Evolutionary conservation across 2,113 vertebrate species (phyloP), one percentile per base, ranked within the genome.

Genomic region (Esox niger): DNA sequence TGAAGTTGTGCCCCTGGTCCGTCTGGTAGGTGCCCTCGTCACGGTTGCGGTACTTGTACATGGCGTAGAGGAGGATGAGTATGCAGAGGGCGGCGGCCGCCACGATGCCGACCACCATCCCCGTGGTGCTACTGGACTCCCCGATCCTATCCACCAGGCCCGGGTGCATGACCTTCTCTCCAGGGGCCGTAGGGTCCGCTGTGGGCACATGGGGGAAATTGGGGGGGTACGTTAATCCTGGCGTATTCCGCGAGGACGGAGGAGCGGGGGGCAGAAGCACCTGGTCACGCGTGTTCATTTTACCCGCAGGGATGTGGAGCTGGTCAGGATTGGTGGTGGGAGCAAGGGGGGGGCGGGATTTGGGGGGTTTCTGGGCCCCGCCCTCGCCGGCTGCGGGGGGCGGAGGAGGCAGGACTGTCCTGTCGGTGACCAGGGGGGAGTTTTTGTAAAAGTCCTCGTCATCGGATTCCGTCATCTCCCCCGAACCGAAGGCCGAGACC

Each of bases 21-120:
- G 95, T 89, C 82, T 94, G 95, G 92, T 96, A 97, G 83, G 95
- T 96, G 80, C 94, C 95, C 75, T 97, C 95, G 65, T 97, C 95
- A 38, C 95, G 92, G 91, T 97, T 97, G 83, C 95, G 95, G 82
- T 97, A 97, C 91, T 97, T 97, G 90, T 97, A 97, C 95, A 97
- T 97, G 91, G 95, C 95, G 75, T 97, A 97, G 75, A 97, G 95
- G n/a, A 97, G 95, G 87, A 97, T 97, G 78, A 97, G 94, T 84
- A 97, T 97, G 88, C 95, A 97, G 79, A 97, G 95, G 47, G 95
- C 95, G 43, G 95, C 95, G 6, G 95, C 95, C 15, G 95, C 95
- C 85, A 97, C 95, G 64, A 97, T 97, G 70, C 95, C 95, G 69
- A 97, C 95, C 88, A 97, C 95, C 95, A 97, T 97, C 65, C 95